Conservation (phyloP, 2,888 invertebrate genomes). For the Netelia fuscicornis region DNA sequence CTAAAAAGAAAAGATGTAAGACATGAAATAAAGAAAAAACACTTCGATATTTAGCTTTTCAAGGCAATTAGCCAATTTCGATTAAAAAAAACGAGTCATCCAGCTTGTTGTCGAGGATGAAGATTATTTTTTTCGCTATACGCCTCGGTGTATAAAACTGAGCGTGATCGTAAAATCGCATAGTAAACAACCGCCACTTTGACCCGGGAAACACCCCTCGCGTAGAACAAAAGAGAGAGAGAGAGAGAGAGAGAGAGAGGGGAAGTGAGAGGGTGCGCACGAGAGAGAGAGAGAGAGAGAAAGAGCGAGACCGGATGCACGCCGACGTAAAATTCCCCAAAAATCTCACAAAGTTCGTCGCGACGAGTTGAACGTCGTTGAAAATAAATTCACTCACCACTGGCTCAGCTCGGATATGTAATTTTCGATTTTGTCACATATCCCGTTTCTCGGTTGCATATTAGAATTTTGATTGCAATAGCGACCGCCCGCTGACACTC, state of each 20-base stretch:
- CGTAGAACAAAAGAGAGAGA: conserved; percentile 47
- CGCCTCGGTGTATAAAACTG: background rate
- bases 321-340: conserved; percentile 51
- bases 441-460: conserved; percentile 84
- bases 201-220: conserved; percentile 71
- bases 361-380: background rate
- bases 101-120: no score
- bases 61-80: background rate
- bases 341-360: conserved; percentile 20
- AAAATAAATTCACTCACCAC: conserved; percentile 86
- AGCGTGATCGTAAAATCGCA: conserved; percentile 47
- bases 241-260: conserved; percentile 53
- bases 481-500: conserved; percentile 82
- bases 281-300: conserved; percentile 53
- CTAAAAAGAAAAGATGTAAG: background rate
- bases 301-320: conserved; percentile 65
- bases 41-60: background rate
- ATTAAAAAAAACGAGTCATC: no score
- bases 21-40: conserved; percentile 3
- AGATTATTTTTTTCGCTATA: background rate
- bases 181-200: conserved; percentile 76
- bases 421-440: conserved; percentile 89
- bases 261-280: conserved; percentile 34
- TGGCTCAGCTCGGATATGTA: conserved; percentile 90
- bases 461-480: conserved; percentile 78